Evolutionary conservation across 2,797 vertebrate genomes (phyloP).

Genomic region (Emydoidea blandingii): DNA sequence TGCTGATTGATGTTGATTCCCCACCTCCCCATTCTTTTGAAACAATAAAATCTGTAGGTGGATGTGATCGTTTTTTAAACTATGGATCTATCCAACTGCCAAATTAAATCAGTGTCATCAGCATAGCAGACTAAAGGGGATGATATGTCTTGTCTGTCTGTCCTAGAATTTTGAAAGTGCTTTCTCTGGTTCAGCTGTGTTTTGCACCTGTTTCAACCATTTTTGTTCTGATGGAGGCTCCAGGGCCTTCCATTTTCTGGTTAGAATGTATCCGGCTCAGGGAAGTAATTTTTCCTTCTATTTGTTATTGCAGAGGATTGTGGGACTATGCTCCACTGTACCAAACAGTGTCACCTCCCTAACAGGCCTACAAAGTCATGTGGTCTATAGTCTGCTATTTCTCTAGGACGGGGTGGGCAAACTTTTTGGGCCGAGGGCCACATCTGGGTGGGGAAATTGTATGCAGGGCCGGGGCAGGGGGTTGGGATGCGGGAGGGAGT

Average conservation of each 20-base stretch:
- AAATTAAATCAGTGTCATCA: neutral
- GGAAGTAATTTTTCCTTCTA: neutral
- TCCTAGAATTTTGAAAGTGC: neutral
- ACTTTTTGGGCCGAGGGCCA: no score
- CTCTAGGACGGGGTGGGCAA: no score
- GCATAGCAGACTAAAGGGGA: neutral
- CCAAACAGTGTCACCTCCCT: neutral
- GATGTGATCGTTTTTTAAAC: neutral
- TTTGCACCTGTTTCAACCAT: neutral
- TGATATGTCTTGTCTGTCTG: neutral
- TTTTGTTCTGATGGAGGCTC: neutral
- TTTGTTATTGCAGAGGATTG: neutral
- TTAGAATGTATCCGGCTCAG: neutral
- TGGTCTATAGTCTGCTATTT: neutral
- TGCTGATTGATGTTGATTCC: neutral
- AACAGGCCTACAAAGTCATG: neutral
- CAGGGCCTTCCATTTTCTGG: neutral
- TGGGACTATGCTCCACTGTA: neutral
- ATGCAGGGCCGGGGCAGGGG: no score
- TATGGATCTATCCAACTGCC: neutral
- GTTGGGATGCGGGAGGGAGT: no score
- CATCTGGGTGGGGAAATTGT: no score
- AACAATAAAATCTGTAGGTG: constrained; percentile 9
- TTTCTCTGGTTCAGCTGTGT: constrained; percentile 14
- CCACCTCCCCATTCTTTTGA: no score